Evolutionary conservation across 2,888 invertebrate genomes (phyloP), one percentile per base, ranked within the genome.

Genomic region (Drosophila pseudotakahashii): DNA sequence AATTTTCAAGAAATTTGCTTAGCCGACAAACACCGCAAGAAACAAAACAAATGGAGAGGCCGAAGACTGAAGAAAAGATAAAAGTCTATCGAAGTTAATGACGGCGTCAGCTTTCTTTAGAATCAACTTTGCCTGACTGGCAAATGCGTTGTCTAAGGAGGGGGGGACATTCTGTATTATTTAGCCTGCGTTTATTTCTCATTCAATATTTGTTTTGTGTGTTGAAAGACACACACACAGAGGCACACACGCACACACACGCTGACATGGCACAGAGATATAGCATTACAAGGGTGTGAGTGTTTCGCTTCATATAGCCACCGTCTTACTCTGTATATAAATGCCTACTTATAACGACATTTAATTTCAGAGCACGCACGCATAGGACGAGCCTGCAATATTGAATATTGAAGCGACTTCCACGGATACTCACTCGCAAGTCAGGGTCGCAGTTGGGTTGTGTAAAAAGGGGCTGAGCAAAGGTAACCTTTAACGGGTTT

Each of bases 321-420:
- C 41, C 74, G 68, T 48, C 77, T 73, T 79, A 47, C 62, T 61
- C 67, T 85, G 85, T 81, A 83, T 83, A 84, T 79, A 82, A 83
- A 84, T 81, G 84, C 86, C 86, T 81, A 83, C 83, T 83, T 81
- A 82, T 82, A 84, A 76, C 71, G 74, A 83, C 79, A 84, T 84
- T 84, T 77, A 84, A 84, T 84, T 84, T 84, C 83, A 81, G 78
- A 64, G 86, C 83, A 82, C 79, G 81, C 78, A 72, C 64, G 64
- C 68, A 71, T 50, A 58, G 61, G 48, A 59, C 69, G 71, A 75
- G 72, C 74, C 80, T 78, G 79, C 79, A 79, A 83, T 83, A 84
- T 86, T 85, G 76, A 86, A 86, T 86, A 86, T 78, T 73, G 76
- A 55, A 67, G 67, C 72, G 61, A 59, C 73, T 58, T 52, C 37